Evolutionary conservation across 2,888 invertebrate species (phyloP), one percentile per base, ranked within the genome.

Genomic region (Sesia apiformis): DNA sequence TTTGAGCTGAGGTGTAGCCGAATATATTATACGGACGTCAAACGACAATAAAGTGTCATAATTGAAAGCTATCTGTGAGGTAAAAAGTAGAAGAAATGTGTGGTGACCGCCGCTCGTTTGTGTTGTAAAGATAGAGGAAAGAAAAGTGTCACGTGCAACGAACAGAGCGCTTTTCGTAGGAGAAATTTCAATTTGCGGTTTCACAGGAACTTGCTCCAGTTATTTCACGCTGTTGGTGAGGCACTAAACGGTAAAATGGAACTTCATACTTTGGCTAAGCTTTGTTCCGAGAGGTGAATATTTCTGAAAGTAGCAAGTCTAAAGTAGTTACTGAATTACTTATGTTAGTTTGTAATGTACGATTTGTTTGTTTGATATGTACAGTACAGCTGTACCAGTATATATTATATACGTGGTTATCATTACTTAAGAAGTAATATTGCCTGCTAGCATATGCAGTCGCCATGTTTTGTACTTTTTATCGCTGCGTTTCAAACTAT

Each of bases 121-220:
- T 8, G 46, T 39, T 52, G 53, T 52, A 57, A 56, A 55, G 63
- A 53, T 59, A 59, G 56, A 58, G 59, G 49, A 58, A 64, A 66
- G 61, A 60, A 67, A 65, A 63, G 60, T 66, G 63, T 70, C 60
- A 55, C 50, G 64, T 63, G 59, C 60, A 58, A 46, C 46, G 46
- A 60, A 54, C 55, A 46, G 40, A 49, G 46, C 8, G 38, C 49
- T 46, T 51, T 52, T 53, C 54, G 52, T 52, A 43, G 56, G 51
- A 54, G 55, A 55, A 56, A 53, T 58, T 58, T 55, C 57, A 59
- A 59, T 57, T 60, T 57, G 56, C 54, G 56, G 56, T 55, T 56
- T 62, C 66, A 63, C 54, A 67, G 46, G 8, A 6, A 46, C 7
- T 46, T 46, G 46, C 6, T 46, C 7, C 46, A 23, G 8, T 46